Base-by-base conservation (phyloP, 2,797 vertebrate genomes). In the Coreius guichenoti region DNA sequence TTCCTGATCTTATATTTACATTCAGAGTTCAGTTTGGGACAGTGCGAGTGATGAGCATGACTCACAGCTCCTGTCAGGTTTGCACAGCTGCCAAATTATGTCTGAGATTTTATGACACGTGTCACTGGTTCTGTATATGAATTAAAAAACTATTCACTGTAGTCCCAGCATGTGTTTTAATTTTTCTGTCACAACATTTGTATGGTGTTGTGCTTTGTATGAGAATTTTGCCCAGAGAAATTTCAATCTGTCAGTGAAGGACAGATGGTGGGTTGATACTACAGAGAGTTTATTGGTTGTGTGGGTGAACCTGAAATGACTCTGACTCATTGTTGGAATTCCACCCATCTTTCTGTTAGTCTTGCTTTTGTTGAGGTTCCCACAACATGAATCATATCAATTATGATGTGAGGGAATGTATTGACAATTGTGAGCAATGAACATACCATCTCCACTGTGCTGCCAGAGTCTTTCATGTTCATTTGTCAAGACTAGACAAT, bases 1-100 rank as follows among this genome's bases (percentile, higher is more conserved):
- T 80, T 88, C 81, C 87, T 87, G 86, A 86, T 89, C 87, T 87
- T 83, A 36, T 87, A 78, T 88, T 91, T 90, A 86, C 85, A 86
- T 85, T 85, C 82, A 82, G 85, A 85, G 88, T 88, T 90, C 75
- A 90, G 47, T 88, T 89, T 89, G 81, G 43, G 68, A 80, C 83
- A 85, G 21, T 23, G 68, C 33, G 78, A 83, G 73, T 82, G 87
- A 72, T 82, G 39, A 26, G 67, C 67, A 70, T 88, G 88, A 86
- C 58, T 87, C 85, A 87, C 39, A 73, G 81, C 49, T 90, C 54
- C 84, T 84, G 88, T 88, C 83, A 75, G 61, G 80, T 87, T 91
- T 88, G 77, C 80, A 89, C 86, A 88, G 90, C 85, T 90, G 26
- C 43, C 67, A 39, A 67, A 43, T 78, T 29, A 29, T 31, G 26